These are phyloP conservation scores for Ptilodon capucinus DNA, from an alignment of 2,888 invertebrate species.

Conservation along the genomic window DNA sequence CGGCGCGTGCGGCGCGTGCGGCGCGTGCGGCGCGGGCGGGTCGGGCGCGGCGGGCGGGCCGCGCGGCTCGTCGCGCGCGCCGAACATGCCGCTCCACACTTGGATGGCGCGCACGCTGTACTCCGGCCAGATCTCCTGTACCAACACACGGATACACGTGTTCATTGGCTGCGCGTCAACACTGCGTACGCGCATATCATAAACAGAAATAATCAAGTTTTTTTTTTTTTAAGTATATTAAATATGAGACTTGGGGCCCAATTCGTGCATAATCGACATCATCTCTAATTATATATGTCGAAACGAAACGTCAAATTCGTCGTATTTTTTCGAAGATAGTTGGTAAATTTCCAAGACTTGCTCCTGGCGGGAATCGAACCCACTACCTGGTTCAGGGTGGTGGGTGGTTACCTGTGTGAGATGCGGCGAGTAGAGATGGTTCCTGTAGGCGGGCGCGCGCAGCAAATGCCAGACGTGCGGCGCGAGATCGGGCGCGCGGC, in stretches of 20 bases:
- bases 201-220: no score
- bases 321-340: no score
- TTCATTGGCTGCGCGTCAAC: no score
- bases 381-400: no score
- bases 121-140: constrained; percentile 92
- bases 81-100: constrained; percentile 93
- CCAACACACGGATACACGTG: neutral
- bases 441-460: constrained; percentile 89
- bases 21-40: constrained; percentile 38
- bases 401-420: constrained; percentile 47
- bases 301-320: no score
- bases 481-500: constrained; percentile 85
- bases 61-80: constrained; percentile 74
- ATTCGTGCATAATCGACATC: no score
- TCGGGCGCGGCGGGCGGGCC: constrained; percentile 36
- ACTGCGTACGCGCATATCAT: no score
- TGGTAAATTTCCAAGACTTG: no score
- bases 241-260: no score
- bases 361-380: no score
- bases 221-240: no score
- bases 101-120: constrained; percentile 91
- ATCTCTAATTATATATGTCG: no score
- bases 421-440: constrained; percentile 89
- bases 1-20: constrained; percentile 15
- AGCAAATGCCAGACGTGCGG: constrained; percentile 96